Conservation (phyloP, 2,888 invertebrate genomes). For the Amiota mariae region DNA sequence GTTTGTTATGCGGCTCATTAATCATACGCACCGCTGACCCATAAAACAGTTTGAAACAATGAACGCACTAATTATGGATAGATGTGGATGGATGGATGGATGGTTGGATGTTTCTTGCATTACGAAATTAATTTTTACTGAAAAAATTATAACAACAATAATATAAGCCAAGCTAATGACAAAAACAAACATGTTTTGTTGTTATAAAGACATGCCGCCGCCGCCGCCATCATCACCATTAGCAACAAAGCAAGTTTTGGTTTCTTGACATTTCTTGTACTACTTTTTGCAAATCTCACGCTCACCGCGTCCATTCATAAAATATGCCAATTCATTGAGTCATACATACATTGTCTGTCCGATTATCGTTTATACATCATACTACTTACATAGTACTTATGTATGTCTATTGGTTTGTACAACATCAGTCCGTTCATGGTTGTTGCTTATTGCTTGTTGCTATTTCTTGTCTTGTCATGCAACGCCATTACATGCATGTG, state of each 20-base stretch:
- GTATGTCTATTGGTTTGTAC: too few relatives aligned
- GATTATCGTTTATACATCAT: background rate
- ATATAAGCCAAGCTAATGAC: conserved; percentile 10
- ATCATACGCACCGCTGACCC: conserved; percentile 61
- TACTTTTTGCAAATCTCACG: conserved; percentile 6
- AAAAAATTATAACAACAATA: conserved; percentile 2
- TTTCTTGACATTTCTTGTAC: background rate
- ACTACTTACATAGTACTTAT: too few relatives aligned
- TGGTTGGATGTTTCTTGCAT: background rate
- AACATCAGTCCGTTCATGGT: background rate
- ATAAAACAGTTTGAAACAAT: conserved; percentile 43
- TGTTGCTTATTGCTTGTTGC: background rate
- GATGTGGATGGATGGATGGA: too few relatives aligned
- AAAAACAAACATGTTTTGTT: background rate
- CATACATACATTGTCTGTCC: background rate
- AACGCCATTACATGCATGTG: conserved; percentile 4
- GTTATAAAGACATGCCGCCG: too few relatives aligned
- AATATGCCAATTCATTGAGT: conserved; percentile 36
- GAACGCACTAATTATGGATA: conserved; percentile 46
- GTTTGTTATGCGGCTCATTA: conserved; percentile 46
- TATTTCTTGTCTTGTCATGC: conserved; percentile 5
- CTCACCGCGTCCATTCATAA: conserved; percentile 34
- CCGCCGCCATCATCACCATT: background rate
- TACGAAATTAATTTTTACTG: conserved; percentile 23
- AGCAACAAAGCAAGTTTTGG: conserved; percentile 2